These are phyloP conservation scores for Sebastes taczanowskii DNA, from an alignment of 2,797 vertebrate species.

Conservation along the genomic window DNA sequence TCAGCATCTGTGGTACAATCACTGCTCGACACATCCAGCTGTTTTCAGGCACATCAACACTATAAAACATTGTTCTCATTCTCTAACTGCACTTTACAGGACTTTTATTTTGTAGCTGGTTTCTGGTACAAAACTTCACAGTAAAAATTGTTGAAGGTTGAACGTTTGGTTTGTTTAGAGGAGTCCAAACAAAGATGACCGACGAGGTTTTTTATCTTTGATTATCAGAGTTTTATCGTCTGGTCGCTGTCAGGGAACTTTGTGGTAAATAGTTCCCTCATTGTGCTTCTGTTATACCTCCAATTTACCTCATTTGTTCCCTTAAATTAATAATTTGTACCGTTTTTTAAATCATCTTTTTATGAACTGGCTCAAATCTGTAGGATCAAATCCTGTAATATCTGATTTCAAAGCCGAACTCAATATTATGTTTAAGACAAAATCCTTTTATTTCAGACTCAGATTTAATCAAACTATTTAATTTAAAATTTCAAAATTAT, in stretches of 20 bases:
- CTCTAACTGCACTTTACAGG: slow-evolving; percentile 81
- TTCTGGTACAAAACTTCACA: slow-evolving; percentile 54
- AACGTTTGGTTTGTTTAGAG: neutral
- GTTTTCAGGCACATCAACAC: neutral
- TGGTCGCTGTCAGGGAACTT: neutral
- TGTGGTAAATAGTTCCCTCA: neutral
- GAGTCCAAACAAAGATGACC: neutral
- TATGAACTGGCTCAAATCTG: neutral
- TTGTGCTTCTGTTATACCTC: neutral
- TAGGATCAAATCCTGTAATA: neutral
- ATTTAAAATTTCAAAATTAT: neutral
- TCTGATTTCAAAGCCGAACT: neutral
- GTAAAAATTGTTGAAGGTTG: neutral
- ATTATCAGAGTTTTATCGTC: too few species aligned
- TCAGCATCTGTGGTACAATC: neutral
- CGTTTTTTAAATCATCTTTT: neutral
- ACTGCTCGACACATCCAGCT: neutral
- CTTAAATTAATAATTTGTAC: neutral
- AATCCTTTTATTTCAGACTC: neutral
- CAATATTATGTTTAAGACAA: neutral
- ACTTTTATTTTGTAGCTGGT: slow-evolving; percentile 39
- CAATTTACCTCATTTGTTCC: neutral
- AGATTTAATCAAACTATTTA: neutral
- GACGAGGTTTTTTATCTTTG: neutral
- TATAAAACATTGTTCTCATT: slow-evolving; percentile 54